phyloP scores from a whole-genome alignment of 2,113 vertebrate genomes.

The Xenopus borealis region DNA sequence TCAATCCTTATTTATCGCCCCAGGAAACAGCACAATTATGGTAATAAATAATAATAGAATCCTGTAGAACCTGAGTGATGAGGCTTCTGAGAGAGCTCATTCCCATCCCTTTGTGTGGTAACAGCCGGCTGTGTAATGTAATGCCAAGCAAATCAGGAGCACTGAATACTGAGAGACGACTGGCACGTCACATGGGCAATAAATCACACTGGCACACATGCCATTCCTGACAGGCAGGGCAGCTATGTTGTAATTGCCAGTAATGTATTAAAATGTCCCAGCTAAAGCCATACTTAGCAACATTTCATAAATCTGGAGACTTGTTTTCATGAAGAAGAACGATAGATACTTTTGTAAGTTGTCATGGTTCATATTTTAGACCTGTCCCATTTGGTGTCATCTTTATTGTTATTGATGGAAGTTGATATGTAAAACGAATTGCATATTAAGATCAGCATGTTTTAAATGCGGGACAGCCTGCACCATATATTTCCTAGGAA shows the following conservation, averaged over 20 bases:
- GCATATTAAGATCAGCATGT: background rate
- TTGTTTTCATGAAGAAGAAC: background rate
- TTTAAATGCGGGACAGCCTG: background rate
- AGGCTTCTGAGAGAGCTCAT: conserved; percentile 98
- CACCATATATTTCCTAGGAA: background rate
- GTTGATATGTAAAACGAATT: background rate
- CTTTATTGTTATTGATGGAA: background rate
- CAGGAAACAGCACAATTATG: conserved; percentile 97
- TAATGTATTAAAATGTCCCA: conserved; percentile 88
- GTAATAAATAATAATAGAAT: conserved; percentile 99
- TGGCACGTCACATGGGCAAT: conserved; percentile 91
- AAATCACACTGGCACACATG: conserved; percentile 98
- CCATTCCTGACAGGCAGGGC: conserved; percentile 98
- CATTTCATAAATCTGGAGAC: conserved; percentile 34
- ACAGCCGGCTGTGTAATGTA: conserved; percentile 97
- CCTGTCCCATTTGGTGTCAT: background rate
- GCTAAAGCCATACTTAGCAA: conserved; percentile 38
- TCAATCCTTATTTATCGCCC: conserved; percentile 90
- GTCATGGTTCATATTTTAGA: background rate
- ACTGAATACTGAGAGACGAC: conserved; percentile 97
- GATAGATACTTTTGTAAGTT: background rate
- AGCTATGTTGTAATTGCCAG: conserved; percentile 98
- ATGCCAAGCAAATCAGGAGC: conserved; percentile 98
- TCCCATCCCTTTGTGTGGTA: conserved; percentile 98
- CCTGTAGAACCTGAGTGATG: conserved; percentile 99